A percentile compares a stretch with the other conserved stretches of the same genome.
Conservation (phyloP, 1,140 invertebrate genomes). For the Drosophila ironensis region DNA sequence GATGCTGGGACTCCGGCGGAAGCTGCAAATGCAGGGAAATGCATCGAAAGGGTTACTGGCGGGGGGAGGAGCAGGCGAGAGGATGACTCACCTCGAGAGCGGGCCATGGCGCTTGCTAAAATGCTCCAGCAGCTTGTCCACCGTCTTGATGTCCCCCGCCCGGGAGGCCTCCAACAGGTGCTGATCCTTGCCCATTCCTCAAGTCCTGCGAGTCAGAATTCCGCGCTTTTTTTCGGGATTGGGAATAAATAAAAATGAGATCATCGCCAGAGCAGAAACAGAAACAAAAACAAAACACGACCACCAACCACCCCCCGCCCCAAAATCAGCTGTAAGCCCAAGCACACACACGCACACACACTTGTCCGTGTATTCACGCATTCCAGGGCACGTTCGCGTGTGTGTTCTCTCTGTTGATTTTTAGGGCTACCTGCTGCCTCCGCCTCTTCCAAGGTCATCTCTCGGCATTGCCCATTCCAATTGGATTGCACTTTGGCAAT, state of each 20-base stretch:
- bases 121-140: conserved; percentile 94
- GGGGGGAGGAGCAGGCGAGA: no score
- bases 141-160: conserved; percentile 92
- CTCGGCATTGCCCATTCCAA: conserved; percentile 6
- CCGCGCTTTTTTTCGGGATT: no score
- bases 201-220: conserved; percentile 1
- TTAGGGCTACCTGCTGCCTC: conserved; percentile 32
- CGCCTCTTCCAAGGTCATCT: conserved; percentile 44
- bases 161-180: conserved; percentile 97
- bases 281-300: no score
- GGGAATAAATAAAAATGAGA: conserved; percentile 29
- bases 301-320: conserved; percentile 19
- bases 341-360: conserved; percentile 1
- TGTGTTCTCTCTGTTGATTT: conserved; percentile 29
- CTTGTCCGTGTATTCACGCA: conserved; percentile 16
- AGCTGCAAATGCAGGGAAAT: conserved; percentile 83
- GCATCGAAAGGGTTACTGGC: neutral
- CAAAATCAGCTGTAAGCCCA: conserved; percentile 45
- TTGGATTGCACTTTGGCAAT: neutral
- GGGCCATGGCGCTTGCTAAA: conserved; percentile 95
- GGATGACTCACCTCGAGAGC: conserved; percentile 89
- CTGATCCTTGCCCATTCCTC: conserved; percentile 92
- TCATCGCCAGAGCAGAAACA: conserved; percentile 40
- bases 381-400: conserved; percentile 11
- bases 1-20: conserved; percentile 92